Evolutionary conservation across 2,797 vertebrate genomes (phyloP).

Genomic region (Eulemur coronatus): DNA sequence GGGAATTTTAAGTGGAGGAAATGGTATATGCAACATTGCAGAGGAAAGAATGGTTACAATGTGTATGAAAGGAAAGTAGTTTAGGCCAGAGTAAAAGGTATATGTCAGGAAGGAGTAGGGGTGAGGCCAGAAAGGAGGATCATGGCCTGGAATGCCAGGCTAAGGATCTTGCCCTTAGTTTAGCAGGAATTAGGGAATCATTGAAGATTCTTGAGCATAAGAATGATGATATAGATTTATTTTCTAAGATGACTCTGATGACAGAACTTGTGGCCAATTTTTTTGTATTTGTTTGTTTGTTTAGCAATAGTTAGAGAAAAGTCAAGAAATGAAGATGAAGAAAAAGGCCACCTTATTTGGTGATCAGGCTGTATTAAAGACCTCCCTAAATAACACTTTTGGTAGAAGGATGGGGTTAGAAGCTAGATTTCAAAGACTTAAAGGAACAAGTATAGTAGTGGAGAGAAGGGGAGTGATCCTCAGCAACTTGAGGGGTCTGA

Average conservation of each 20-base stretch:
- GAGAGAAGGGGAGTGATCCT: background rate
- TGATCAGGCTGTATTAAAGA: background rate
- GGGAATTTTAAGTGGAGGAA: background rate
- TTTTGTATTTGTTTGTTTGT: background rate
- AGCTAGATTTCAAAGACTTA: background rate
- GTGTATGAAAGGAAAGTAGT: background rate
- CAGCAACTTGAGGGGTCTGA: background rate
- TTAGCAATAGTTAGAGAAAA: constrained; percentile 36
- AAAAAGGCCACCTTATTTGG: background rate
- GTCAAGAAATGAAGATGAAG: background rate
- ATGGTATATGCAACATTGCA: background rate
- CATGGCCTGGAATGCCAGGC: background rate
- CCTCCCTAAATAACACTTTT: background rate
- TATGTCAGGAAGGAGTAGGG: background rate
- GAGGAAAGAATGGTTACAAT: background rate
- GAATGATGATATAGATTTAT: background rate
- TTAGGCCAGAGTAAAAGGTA: background rate
- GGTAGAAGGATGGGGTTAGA: background rate
- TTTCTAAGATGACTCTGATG: background rate
- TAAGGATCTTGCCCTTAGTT: background rate
- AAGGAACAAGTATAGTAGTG: background rate
- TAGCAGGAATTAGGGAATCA: background rate
- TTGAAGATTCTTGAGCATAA: background rate
- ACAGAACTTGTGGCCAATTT: background rate
- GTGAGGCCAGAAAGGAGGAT: background rate